Evolutionary conservation across 2,888 invertebrate species (phyloP).

Genomic region (Congeria kusceri): DNA sequence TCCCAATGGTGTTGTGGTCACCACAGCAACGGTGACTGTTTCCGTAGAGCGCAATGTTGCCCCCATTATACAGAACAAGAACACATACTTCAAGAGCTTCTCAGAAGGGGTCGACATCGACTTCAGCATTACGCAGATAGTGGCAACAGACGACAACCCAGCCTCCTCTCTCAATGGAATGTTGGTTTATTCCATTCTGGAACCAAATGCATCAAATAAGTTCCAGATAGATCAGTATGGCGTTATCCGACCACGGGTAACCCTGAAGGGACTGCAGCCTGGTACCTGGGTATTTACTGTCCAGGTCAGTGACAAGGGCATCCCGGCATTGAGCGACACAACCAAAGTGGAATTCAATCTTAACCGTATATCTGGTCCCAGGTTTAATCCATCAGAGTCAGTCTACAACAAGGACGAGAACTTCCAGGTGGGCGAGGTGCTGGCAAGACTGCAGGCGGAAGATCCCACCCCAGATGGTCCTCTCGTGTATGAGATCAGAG

Average conservation of each 20-base stretch:
- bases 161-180: conserved; percentile 71
- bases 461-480: conserved; percentile 56
- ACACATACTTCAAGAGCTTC: conserved; percentile 37
- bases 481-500: conserved; percentile 68
- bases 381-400: conserved; percentile 42
- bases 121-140: conserved; percentile 62
- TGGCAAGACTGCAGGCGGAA: conserved; percentile 40
- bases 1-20: conserved; percentile 47
- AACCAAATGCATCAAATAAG: conserved; percentile 38
- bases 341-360: conserved; percentile 91
- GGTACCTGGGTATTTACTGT: conserved; percentile 87
- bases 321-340: conserved; percentile 94
- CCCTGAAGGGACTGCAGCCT: conserved; percentile 35
- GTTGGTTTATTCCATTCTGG: conserved; percentile 61
- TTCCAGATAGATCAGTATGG: conserved; percentile 70
- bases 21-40: conserved; percentile 77
- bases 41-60: conserved; percentile 75
- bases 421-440: conserved; percentile 20
- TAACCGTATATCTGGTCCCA: conserved; percentile 50
- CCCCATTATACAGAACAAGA: conserved; percentile 64
- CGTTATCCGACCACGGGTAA: conserved; percentile 54
- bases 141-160: conserved; percentile 77
- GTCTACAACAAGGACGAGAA: conserved; percentile 42
- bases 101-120: conserved; percentile 55
- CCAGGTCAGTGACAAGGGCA: conserved; percentile 92